Conservation (phyloP, 2,888 invertebrate species). For the Prosapia bicincta region DNA sequence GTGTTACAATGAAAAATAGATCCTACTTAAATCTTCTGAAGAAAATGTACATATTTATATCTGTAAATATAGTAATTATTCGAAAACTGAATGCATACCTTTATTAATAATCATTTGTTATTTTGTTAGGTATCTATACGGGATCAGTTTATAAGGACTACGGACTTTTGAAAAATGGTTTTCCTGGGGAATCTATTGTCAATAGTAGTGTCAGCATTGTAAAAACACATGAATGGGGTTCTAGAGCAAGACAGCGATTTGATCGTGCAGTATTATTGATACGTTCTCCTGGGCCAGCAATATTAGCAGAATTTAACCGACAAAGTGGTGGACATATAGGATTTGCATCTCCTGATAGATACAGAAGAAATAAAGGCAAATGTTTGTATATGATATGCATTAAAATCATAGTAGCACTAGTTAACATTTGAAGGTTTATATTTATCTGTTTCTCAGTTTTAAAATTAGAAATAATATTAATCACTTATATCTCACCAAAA, state of each 20-base stretch:
- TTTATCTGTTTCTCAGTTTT: too few relatives aligned
- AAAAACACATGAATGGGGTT: conserved; percentile 75
- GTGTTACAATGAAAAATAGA: too few relatives aligned
- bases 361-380: conserved; percentile 58
- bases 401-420: not conserved
- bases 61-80: too few relatives aligned
- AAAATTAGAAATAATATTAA: too few relatives aligned
- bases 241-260: conserved; percentile 55
- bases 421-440: too few relatives aligned
- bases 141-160: conserved; percentile 82
- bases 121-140: conserved; percentile 66
- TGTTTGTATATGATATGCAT: conserved; percentile 48
- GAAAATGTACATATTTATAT: too few relatives aligned
- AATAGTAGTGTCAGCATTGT: conserved; percentile 75
- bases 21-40: too few relatives aligned
- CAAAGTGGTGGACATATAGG: conserved; percentile 78
- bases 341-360: conserved; percentile 66
- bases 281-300: conserved; percentile 67
- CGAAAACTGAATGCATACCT: too few relatives aligned
- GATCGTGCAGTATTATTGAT: conserved; percentile 66
- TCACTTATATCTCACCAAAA: too few relatives aligned
- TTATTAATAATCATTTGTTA: too few relatives aligned
- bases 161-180: conserved; percentile 71
- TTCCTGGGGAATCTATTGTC: conserved; percentile 71
- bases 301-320: conserved; percentile 76